Evolutionary conservation across 2,797 vertebrate species (phyloP), one percentile per base, ranked within the genome.

Genomic region (Sebastes goodei): DNA sequence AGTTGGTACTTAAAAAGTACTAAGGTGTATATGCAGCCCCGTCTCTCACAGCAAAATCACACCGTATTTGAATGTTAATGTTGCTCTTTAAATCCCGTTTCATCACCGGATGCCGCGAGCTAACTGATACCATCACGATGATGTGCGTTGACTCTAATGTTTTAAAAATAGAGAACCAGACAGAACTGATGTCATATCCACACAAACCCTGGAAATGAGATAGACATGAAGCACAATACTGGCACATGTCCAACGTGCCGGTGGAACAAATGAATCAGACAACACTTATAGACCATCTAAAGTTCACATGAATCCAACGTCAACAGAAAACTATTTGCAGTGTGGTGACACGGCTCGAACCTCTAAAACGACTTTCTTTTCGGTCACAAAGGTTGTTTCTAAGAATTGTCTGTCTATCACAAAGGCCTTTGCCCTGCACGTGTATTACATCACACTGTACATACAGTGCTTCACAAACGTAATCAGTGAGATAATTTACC

Each of bases 201-300:
- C 83, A 83, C 74, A 84, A 81, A 81, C 61, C 61, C 77, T 77
- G 74, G 25, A 76, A 82, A 81, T 68, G 78, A 84, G 83, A 89
- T 69, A 71, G 86, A 80, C 71, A 70, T 83, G 80, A 87, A 85
- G 84, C 83, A 88, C 86, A 90, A 86, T 85, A 62, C 87, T 85
- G 88, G 84, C 88, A 3, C 42, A 0, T 5, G 69, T 77, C 85
- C 90, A 90, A 30, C 35, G 7, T 68, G 72, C 74, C 15, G 23
- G 68, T 91, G 94, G 93, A 94, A 92, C 87, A 87, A 89, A 82
- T 94, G 91, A 93, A 90, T 92, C 93, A 91, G 86, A 33, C 83
- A 29, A 76, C 87, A 52, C 85, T 92, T 93, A 89, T 90, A 93
- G 87, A 87, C 67, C 71, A 25, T 86, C 80, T 87, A 66, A 88